Evolutionary conservation across 1,140 invertebrate genomes (phyloP).

Genomic region (Lepidurus apus): DNA sequence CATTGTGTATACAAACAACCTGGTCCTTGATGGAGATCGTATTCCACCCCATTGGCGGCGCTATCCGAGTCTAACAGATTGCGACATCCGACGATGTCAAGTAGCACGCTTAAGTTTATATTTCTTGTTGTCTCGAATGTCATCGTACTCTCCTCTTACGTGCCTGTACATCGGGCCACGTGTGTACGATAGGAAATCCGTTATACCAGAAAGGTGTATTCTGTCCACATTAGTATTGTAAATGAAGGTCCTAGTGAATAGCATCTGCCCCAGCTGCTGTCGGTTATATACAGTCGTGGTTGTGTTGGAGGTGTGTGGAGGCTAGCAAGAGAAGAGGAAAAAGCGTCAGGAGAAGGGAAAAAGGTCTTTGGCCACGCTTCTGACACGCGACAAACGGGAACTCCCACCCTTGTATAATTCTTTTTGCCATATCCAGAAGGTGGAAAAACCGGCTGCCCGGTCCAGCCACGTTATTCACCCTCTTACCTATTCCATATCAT

Average conservation of each 20-base stretch:
- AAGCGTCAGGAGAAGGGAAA: not conserved
- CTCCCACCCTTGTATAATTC: not conserved
- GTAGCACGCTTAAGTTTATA: not conserved
- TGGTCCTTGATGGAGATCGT: not conserved
- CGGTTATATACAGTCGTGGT: not conserved
- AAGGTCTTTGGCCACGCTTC: slow-evolving; percentile 20
- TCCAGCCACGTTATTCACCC: not conserved
- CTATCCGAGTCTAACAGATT: not conserved
- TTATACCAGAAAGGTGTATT: slow-evolving; percentile 11
- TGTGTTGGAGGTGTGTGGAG: not conserved
- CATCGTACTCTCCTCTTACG: not conserved
- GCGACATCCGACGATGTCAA: not conserved
- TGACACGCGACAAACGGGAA: slow-evolving; percentile 5
- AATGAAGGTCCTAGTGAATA: not conserved
- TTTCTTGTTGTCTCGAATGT: slow-evolving; percentile 8
- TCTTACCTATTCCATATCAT: not conserved
- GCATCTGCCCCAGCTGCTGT: slow-evolving; percentile 16
- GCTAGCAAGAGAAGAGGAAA: not conserved
- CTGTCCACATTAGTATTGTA: slow-evolving; percentile 19
- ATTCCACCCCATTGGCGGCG: not conserved
- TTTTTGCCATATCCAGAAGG: not conserved
- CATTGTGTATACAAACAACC: too few relatives aligned
- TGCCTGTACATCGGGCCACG: not conserved
- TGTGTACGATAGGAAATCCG: not conserved
- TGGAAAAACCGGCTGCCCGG: not conserved